These are phyloP conservation scores for Ernsta delagoae DNA, from an alignment of 2,888 invertebrate species.

Conservation along the genomic window DNA sequence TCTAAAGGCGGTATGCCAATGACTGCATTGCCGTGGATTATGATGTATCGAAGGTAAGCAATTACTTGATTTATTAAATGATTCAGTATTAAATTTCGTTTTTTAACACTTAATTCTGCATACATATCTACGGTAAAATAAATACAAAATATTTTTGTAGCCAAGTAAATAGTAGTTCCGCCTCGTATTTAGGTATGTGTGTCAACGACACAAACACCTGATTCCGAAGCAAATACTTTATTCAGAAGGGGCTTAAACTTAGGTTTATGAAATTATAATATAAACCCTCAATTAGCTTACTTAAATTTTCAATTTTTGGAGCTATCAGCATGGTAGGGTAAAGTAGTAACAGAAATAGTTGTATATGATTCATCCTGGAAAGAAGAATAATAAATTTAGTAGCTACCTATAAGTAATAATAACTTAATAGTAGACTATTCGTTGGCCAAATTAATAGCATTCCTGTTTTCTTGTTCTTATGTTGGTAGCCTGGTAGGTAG, in stretches of 20 bases:
- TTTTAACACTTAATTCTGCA: conserved; percentile 29
- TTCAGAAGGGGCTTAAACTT: too few species aligned
- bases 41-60: conserved; percentile 55
- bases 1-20: conserved; percentile 66
- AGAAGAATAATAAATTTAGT: background rate
- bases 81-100: conserved; percentile 58
- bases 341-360: conserved; percentile 16
- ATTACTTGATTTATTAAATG: conserved; percentile 59
- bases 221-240: too few species aligned
- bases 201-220: too few species aligned
- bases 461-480: too few species aligned
- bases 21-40: conserved; percentile 61
- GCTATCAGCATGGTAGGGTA: background rate
- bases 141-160: background rate
- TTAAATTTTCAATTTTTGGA: conserved; percentile 3
- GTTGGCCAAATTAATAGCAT: too few species aligned
- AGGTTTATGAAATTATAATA: too few species aligned
- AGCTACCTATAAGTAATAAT: too few species aligned
- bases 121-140: conserved; percentile 7
- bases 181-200: too few species aligned
- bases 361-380: conserved; percentile 17
- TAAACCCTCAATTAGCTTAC: conserved; percentile 2
- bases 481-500: too few species aligned
- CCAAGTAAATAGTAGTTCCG: background rate
- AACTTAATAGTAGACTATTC: too few species aligned